Base-by-base conservation (phyloP, 2,797 vertebrate species). In the Microctenopoma steveboyesi region DNA sequence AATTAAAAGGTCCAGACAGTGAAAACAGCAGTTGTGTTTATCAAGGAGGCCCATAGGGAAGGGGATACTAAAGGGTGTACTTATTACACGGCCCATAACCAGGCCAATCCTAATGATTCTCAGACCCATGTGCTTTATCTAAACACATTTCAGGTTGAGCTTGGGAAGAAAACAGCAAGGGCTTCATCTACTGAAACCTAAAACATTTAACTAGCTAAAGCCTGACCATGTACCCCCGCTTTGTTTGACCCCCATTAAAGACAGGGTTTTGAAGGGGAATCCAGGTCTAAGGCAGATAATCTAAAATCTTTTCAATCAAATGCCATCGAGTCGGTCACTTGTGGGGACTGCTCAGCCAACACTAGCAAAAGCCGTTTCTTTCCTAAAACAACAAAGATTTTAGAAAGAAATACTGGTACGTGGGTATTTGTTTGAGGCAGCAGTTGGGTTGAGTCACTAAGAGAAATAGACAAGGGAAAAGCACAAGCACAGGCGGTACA, bases 11-110 rank as follows among this genome's bases (percentile, higher is more conserved):
- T 74, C 62, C 75, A 78, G 71, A 79, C 84, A 61, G 81, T 54
- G 79, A 90, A 90, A 93, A 88, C 84, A 87, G 68, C 62, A 71
- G 48, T 78, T 69, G 69, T 86, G 84, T 91, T 90, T 88, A 90
- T 90, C 77, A 82, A 66, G 50, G 64, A 35, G 79, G 81, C 78
- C 78, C 76, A 60, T 48, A 76, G 74, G 75, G 65, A 71, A 43
- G 53, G 62, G 58, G 69, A 37, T 67, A 73, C 64, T 60, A 72
- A 74, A 78, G 73, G 71, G 55, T 64, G 43, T 43, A 71, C 67
- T 75, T 82, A 81, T 82, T 83, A 82, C 72, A 68, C 15, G 30
- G 76, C 49, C 74, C 74, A 76, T 74, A 80, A 74, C 72, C 67
- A 74, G 60, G 45, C 57, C 48, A 47, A 57, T 43, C 45, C 51